phyloP scores from a whole-genome alignment of 2,113 vertebrate species.

The Electrona antarctica region DNA sequence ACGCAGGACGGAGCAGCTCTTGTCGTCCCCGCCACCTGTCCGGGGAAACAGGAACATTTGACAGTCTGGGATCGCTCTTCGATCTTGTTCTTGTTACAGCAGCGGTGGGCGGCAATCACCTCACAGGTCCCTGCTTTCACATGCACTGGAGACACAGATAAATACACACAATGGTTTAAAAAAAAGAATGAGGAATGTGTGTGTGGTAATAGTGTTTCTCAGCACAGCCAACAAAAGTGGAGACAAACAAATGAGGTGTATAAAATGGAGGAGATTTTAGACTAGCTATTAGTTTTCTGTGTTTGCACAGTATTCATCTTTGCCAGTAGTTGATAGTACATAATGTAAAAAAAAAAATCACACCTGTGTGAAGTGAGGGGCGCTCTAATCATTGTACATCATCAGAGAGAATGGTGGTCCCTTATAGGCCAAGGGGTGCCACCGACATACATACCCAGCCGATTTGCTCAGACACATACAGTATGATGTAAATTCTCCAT shows the following conservation, averaged over 20 bases:
- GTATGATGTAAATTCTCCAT: too few relatives aligned
- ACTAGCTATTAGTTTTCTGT: background rate
- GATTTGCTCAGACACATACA: too few relatives aligned
- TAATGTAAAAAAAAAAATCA: too few relatives aligned
- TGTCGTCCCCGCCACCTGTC: conserved; percentile 96
- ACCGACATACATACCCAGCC: too few relatives aligned
- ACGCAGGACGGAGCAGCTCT: conserved; percentile 94
- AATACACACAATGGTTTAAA: conserved; percentile 24
- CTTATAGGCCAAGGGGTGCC: too few relatives aligned
- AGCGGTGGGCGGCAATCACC: conserved; percentile 93
- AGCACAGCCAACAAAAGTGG: background rate
- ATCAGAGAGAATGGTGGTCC: too few relatives aligned
- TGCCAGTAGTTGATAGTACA: background rate
- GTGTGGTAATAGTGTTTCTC: background rate
- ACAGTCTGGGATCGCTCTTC: conserved; percentile 97
- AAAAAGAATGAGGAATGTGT: conserved; percentile 11
- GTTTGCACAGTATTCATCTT: background rate
- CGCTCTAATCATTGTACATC: too few relatives aligned
- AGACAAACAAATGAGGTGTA: background rate
- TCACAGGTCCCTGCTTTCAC: conserved; percentile 94
- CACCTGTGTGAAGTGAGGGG: too few relatives aligned
- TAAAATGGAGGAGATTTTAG: background rate
- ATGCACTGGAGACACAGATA: conserved; percentile 80
- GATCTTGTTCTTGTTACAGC: conserved; percentile 97
- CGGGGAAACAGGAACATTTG: conserved; percentile 95